Conservation (phyloP, 2,113 vertebrate species). For the Hypocryptadius cinnamomeus region DNA sequence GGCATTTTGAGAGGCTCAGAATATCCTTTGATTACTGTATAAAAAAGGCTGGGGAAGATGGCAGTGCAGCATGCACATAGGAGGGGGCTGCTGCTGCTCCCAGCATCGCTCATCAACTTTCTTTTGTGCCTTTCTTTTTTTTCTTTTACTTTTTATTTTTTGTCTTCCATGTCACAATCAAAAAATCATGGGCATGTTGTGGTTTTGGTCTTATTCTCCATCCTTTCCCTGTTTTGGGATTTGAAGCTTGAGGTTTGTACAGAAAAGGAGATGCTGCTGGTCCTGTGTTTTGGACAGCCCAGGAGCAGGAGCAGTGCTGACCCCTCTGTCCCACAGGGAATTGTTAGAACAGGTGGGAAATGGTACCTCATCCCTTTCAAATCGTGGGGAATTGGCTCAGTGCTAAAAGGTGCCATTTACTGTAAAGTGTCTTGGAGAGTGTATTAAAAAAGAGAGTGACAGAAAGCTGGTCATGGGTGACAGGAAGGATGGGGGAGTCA, state of each 20-base stretch:
- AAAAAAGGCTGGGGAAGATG: constrained; percentile 49
- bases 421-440: not conserved
- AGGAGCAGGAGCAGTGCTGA: not conserved
- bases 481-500: not conserved
- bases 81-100: constrained; percentile 22
- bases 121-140: constrained; percentile 43
- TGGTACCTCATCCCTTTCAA: not conserved
- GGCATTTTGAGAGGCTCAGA: constrained; percentile 75
- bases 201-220: not conserved
- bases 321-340: not conserved
- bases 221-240: not conserved
- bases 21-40: constrained; percentile 76
- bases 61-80: not conserved
- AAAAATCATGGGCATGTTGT: constrained; percentile 22
- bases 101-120: constrained; percentile 61
- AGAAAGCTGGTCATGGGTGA: not conserved
- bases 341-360: not conserved
- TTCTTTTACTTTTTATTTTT: not conserved
- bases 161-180: not conserved
- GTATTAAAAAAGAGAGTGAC: not conserved
- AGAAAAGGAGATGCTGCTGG: not conserved
- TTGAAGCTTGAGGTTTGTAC: not conserved
- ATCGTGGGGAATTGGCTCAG: not conserved
- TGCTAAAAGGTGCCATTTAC: not conserved
- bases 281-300: not conserved